Evolutionary conservation across 2,113 vertebrate species (phyloP), one percentile per base, ranked within the genome.

Genomic region (Ciconia boyciana): DNA sequence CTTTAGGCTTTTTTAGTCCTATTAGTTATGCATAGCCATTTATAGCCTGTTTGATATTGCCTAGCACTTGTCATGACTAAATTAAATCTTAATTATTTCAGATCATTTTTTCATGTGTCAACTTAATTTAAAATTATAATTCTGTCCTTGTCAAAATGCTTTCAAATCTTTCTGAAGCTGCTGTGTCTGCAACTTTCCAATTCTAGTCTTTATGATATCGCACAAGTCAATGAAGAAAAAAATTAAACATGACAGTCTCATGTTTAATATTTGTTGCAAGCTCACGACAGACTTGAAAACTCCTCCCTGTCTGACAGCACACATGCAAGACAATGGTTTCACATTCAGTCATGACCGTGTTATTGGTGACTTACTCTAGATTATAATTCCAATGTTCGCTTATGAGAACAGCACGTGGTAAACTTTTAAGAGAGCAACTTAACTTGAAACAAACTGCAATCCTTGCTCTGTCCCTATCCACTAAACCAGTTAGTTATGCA

Each of bases 171-270:
- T 76, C 36, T 57, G 36, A 95, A 85, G 41, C 31, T 5, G 0
- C 31, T 48, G 22, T 39, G 24, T 16, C 46, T 75, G 34, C 0
- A 0, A 8, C 49, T 80, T 65, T 3, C 41, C 36, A 57, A 3
- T 48, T 49, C 57, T 28, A 36, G 9, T 32, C 44, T 43, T 29
- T 17, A 28, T 15, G 16, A 24, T 7, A 13, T 7, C 1, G 1
- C 86, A 68, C 4, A 41, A 86, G 15, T 16, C 71, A 69, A 8
- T 3, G 36, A 65, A 65, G 39, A 71, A 88, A 79, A 62, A 69
- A 77, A 80, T 39, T 8, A 26, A 88, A 52, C 20, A 7, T 16
- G 34, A 48, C 39, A 91, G 49, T 36, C 76, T 75, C 18, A 7
- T 7, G 41, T n/a, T 75, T 39, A 31, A 25, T 41, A 7, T 21